phyloP scores from a whole-genome alignment of 1,140 invertebrate species.

The Sarcophaga peregrina region DNA sequence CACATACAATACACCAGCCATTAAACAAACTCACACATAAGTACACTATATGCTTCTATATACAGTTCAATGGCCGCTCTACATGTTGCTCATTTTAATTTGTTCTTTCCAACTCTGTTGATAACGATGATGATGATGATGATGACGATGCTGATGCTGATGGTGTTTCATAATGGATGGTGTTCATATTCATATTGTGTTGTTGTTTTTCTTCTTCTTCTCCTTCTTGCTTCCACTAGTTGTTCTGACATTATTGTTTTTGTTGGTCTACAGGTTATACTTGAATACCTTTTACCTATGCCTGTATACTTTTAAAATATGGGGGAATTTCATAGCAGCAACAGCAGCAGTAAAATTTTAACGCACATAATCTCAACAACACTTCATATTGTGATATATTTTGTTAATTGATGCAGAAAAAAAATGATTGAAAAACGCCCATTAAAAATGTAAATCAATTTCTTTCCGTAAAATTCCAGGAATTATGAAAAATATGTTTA shows the following conservation, averaged over 20 bases:
- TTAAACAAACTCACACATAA: not conserved
- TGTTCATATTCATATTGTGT: conserved; percentile 11
- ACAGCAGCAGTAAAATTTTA: too few species aligned
- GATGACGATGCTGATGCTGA: not conserved
- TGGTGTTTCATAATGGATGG: conserved; percentile 1
- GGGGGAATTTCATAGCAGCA: not conserved
- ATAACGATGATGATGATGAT: not conserved
- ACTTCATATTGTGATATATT: too few species aligned
- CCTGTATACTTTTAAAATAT: not conserved
- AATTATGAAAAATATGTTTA: too few species aligned
- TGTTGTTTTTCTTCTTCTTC: not conserved
- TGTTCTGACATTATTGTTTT: not conserved
- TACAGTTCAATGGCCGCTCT: conserved; percentile 20
- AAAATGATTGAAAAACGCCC: too few species aligned
- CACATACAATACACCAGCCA: not conserved
- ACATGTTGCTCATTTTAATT: conserved; percentile 17
- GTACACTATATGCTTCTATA: not conserved
- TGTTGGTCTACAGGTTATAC: not conserved
- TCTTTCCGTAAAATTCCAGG: too few species aligned
- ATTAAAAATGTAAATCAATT: too few species aligned
- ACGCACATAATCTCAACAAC: too few species aligned
- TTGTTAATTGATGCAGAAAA: too few species aligned
- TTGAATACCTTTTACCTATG: not conserved
- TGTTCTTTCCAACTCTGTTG: not conserved
- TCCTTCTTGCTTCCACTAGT: too few species aligned